These are phyloP conservation scores for Drosophila melanocephala DNA, from an alignment of 2,888 invertebrate genomes.

Conservation along the genomic window DNA sequence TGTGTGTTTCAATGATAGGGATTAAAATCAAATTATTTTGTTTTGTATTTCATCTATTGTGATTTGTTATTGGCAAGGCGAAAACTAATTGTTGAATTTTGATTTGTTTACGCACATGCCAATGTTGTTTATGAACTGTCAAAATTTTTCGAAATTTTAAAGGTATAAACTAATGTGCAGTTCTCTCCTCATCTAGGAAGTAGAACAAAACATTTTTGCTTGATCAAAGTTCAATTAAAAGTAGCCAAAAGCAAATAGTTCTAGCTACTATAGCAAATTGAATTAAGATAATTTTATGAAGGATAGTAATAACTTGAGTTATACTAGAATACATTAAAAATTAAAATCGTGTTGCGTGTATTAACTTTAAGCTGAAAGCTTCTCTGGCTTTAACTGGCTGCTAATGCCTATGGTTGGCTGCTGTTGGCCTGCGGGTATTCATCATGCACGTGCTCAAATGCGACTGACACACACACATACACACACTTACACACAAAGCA, in stretches of 20 bases:
- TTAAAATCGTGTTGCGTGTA: neutral
- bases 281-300: neutral
- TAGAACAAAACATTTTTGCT: slow-evolving; percentile 20
- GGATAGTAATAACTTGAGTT: neutral
- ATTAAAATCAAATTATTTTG: slow-evolving; percentile 9
- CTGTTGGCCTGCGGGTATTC: slow-evolving; percentile 12
- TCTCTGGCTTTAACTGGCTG: slow-evolving; percentile 7
- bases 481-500: slow-evolving; percentile 24
- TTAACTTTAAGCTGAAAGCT: slow-evolving; percentile 6
- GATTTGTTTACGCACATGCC: slow-evolving; percentile 48
- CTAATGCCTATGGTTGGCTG: slow-evolving; percentile 18
- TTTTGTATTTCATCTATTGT: slow-evolving; percentile 18
- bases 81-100: slow-evolving; percentile 56
- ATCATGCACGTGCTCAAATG: slow-evolving; percentile 6
- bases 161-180: slow-evolving; percentile 45
- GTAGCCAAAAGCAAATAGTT: slow-evolving; percentile 26
- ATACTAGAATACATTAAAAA: neutral
- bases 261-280: neutral
- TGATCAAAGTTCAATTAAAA: slow-evolving; percentile 35
- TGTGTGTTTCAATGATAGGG: slow-evolving; percentile 12
- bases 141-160: slow-evolving; percentile 33
- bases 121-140: slow-evolving; percentile 58
- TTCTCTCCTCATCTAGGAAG: slow-evolving; percentile 22
- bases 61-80: slow-evolving; percentile 49
- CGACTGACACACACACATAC: slow-evolving; percentile 2